Conservation (phyloP, 2,888 invertebrate species). For the Carpatolechia fugitivella region DNA sequence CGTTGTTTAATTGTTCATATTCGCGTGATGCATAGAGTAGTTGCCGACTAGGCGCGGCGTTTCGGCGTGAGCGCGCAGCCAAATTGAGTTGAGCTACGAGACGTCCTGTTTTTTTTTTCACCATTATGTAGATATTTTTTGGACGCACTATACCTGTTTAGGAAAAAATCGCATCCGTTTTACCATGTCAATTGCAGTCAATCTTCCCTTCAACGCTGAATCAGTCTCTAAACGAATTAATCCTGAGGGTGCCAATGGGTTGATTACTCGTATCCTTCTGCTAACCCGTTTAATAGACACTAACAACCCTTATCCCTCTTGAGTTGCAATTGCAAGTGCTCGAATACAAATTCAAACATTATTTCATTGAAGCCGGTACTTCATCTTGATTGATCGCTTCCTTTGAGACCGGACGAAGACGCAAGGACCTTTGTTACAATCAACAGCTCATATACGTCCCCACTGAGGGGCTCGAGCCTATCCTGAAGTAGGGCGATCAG, state of each 20-base stretch:
- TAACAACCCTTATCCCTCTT: slow-evolving; percentile 9
- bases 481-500: too few relatives aligned
- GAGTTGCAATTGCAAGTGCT: neutral
- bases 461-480: neutral
- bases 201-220: neutral
- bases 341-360: neutral
- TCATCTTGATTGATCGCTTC: slow-evolving; percentile 2
- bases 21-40: slow-evolving; percentile 49
- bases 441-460: too few relatives aligned
- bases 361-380: neutral
- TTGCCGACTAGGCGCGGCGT: slow-evolving; percentile 26
- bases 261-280: neutral
- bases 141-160: too few relatives aligned
- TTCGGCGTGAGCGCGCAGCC: neutral
- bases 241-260: neutral
- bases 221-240: neutral
- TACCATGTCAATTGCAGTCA: too few relatives aligned
- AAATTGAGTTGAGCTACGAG: too few relatives aligned
- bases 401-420: neutral
- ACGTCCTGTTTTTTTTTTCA: too few relatives aligned
- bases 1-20: slow-evolving; percentile 46
- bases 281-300: neutral
- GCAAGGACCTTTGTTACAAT: neutral
- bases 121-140: too few relatives aligned
- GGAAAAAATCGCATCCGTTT: too few relatives aligned